phyloP scores from a whole-genome alignment of 2,113 vertebrate genomes.

The Cairina moschata region DNA sequence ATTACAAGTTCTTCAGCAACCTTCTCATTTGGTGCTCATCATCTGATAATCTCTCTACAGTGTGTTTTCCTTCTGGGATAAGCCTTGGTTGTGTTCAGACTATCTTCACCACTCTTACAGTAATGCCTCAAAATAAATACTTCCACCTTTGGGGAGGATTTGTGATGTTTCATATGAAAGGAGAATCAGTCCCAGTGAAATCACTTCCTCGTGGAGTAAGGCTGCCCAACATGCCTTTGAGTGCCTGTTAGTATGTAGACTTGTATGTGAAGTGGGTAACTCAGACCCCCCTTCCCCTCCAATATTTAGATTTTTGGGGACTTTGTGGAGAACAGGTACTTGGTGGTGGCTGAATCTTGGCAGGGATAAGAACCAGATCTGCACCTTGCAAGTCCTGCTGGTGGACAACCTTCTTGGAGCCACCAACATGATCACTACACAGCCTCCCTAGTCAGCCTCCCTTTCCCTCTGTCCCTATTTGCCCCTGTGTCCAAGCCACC shows the following conservation, averaged over 20 bases:
- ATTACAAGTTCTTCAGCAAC: fast-evolving
- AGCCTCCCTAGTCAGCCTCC: background rate
- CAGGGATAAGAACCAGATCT: background rate
- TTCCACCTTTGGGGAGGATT: background rate
- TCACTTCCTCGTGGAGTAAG: background rate
- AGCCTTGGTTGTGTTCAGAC: background rate
- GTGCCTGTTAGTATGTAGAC: background rate
- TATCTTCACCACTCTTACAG: background rate
- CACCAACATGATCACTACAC: too few relatives aligned
- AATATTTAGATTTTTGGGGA: background rate
- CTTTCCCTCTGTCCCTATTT: background rate
- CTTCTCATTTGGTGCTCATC: background rate
- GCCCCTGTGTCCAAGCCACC: background rate
- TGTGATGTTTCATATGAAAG: background rate
- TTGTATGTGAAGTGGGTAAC: background rate
- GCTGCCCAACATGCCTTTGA: background rate
- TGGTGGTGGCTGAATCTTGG: background rate
- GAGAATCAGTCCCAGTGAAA: background rate
- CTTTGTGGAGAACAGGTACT: background rate
- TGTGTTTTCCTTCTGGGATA: background rate
- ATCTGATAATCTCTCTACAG: background rate
- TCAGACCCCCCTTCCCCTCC: background rate
- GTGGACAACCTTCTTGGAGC: background rate
- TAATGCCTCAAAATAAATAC: background rate
- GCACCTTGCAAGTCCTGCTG: background rate